These are phyloP conservation scores for Meliscaeva auricollis DNA, from an alignment of 2,888 invertebrate genomes.

Conservation along the genomic window DNA sequence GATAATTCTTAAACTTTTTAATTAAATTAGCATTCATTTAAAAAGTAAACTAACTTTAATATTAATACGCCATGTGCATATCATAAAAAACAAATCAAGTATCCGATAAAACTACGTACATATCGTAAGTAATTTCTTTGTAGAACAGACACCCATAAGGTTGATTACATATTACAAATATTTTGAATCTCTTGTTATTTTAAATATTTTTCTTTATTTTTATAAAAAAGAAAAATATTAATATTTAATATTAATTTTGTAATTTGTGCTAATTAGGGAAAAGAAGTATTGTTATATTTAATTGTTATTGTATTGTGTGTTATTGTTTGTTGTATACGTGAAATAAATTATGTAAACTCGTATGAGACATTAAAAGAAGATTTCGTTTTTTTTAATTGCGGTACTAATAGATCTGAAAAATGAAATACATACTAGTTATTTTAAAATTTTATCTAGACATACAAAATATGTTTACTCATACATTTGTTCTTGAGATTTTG, in stretches of 20 bases:
- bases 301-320: constrained; percentile 44
- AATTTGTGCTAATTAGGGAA: constrained; percentile 36
- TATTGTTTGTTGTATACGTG: constrained; percentile 33
- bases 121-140: neutral
- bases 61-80: neutral
- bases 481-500: no score
- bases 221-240: constrained; percentile 38
- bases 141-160: neutral
- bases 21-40: no score
- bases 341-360: constrained; percentile 30
- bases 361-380: constrained; percentile 13
- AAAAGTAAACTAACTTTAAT: no score
- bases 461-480: no score
- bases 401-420: no score
- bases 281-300: constrained; percentile 33
- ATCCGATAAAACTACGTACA: neutral
- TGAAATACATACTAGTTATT: no score
- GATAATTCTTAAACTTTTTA: no score
- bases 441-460: no score
- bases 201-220: constrained; percentile 33
- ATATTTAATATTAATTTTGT: constrained; percentile 45
- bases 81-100: neutral
- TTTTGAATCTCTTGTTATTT: constrained; percentile 32
- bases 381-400: neutral
- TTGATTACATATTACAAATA: constrained; percentile 10